Conservation (phyloP, 1,140 invertebrate species). For the Paralvinella palmiformis region DNA sequence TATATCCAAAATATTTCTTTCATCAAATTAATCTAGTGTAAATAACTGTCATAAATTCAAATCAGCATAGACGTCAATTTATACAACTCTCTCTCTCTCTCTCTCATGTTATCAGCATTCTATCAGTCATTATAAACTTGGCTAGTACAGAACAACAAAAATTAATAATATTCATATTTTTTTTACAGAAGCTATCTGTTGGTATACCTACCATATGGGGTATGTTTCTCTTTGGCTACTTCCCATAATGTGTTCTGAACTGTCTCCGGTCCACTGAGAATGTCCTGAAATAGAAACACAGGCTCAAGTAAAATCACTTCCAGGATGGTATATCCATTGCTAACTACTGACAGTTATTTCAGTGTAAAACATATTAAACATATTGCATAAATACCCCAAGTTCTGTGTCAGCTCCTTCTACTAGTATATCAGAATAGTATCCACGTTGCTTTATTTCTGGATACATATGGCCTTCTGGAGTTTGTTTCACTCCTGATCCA, state of each 20-base stretch:
- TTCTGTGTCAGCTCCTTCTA: conserved; percentile 24
- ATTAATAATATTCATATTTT: too few relatives aligned
- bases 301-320: not conserved
- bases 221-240: conserved; percentile 47
- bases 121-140: too few relatives aligned
- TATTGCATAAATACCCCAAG: conserved; percentile 25
- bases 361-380: not conserved
- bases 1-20: too few relatives aligned
- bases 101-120: too few relatives aligned
- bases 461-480: conserved; percentile 32
- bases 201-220: conserved; percentile 41
- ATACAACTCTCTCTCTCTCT: too few relatives aligned
- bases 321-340: not conserved
- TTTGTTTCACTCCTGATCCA: not conserved
- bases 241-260: conserved; percentile 44
- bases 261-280: conserved; percentile 37
- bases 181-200: too few relatives aligned
- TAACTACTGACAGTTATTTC: not conserved
- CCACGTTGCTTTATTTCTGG: conserved; percentile 49
- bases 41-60: too few relatives aligned
- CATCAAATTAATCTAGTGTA: too few relatives aligned
- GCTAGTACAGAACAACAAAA: too few relatives aligned
- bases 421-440: conserved; percentile 48
- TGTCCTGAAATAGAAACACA: conserved; percentile 29
- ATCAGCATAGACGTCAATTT: too few relatives aligned